A percentile compares a stretch with the other conserved stretches of the same genome.
These are phyloP conservation scores for Sebastiscus albofasciatus DNA, from an alignment of 2,797 vertebrate genomes.

Conservation along the genomic window DNA sequence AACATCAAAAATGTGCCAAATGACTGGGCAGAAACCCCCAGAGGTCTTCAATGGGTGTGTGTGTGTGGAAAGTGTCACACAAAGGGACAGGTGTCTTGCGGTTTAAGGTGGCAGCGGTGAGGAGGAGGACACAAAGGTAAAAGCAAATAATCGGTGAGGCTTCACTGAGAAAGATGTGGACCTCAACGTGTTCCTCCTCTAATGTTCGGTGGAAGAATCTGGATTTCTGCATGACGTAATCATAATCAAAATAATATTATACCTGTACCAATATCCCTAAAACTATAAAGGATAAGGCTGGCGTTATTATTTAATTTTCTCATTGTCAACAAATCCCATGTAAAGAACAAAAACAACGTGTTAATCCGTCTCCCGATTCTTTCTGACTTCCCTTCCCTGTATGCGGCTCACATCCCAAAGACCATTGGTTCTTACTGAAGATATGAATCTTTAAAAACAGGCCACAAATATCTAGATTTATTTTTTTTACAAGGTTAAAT, in stretches of 20 bases:
- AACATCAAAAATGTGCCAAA: constrained; percentile 78
- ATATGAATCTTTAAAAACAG: background rate
- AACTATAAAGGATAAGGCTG: background rate
- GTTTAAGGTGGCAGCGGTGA: constrained; percentile 51
- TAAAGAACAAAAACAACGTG: background rate
- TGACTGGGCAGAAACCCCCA: constrained; percentile 69
- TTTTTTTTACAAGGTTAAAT: background rate
- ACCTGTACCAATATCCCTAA: background rate
- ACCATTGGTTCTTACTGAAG: background rate
- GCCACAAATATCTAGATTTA: background rate
- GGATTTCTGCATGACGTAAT: background rate
- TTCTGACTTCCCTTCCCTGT: background rate
- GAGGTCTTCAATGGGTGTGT: constrained; percentile 42
- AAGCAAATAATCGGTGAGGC: constrained; percentile 45
- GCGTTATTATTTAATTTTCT: background rate
- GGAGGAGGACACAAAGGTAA: constrained; percentile 50
- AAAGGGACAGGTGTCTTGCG: constrained; percentile 75
- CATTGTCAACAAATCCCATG: background rate
- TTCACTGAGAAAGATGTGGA: constrained; percentile 4
- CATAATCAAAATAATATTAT: background rate
- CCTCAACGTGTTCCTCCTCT: background rate
- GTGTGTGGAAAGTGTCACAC: constrained; percentile 46
- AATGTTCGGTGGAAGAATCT: background rate
- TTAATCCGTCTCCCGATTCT: background rate
- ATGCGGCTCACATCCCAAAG: background rate